These are phyloP conservation scores for Fragum whitleyi DNA, from an alignment of 2,888 invertebrate genomes.

Conservation along the genomic window DNA sequence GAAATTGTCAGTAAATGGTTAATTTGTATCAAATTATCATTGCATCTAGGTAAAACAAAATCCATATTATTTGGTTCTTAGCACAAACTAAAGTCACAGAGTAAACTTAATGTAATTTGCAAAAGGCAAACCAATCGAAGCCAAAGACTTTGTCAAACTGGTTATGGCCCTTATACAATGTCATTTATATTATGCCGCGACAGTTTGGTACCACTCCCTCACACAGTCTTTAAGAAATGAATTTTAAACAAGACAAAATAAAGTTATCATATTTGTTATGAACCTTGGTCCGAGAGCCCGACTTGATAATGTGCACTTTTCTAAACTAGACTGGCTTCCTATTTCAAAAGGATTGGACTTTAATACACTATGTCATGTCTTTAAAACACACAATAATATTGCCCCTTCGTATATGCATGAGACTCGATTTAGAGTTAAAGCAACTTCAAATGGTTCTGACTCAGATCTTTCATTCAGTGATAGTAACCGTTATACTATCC, in stretches of 20 bases:
- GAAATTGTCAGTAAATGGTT: too few relatives aligned
- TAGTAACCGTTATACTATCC: background rate
- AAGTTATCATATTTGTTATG: conserved; percentile 6
- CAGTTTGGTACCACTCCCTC: conserved; percentile 3
- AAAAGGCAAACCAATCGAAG: conserved; percentile 23
- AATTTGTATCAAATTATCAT: conserved; percentile 26
- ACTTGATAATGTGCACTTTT: conserved; percentile 1
- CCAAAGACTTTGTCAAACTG: too few relatives aligned
- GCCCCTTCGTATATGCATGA: conserved; percentile 1
- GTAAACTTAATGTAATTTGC: conserved; percentile 28
- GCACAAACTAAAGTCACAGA: conserved; percentile 20
- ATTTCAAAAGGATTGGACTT: conserved; percentile 5
- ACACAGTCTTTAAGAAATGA: conserved; percentile 1
- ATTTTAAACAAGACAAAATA: conserved; percentile 5
- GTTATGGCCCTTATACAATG: conserved; percentile 13
- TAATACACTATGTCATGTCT: background rate
- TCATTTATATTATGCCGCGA: background rate
- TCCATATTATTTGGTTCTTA: conserved; percentile 35
- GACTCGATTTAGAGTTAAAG: too few relatives aligned
- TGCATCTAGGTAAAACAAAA: conserved; percentile 39
- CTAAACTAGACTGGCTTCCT: conserved; percentile 5
- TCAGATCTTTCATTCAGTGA: background rate
- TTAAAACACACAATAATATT: background rate
- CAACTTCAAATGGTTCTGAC: too few relatives aligned
- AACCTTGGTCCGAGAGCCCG: conserved; percentile 2